A percentile compares a stretch with the other conserved stretches of the same genome.
Evolutionary conservation across 2,888 invertebrate species (phyloP).

Genomic region (Tipula unca): DNA sequence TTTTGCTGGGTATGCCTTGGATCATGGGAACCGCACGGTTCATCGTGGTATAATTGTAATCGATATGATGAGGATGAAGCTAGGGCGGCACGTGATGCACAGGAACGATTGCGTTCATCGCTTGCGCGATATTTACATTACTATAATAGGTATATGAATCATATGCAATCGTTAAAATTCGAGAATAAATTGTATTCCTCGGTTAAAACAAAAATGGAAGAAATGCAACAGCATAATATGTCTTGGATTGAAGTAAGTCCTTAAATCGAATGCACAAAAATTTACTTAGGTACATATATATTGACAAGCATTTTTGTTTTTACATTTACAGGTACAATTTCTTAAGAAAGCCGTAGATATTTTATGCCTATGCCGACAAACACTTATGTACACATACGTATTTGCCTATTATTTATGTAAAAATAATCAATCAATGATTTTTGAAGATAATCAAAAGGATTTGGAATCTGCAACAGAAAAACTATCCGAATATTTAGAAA

Average conservation of each 20-base stretch:
- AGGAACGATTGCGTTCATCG: slow-evolving; percentile 87
- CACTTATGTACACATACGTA: slow-evolving; percentile 98
- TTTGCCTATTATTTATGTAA: slow-evolving; percentile 97
- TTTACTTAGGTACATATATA: not conserved
- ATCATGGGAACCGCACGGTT: slow-evolving; percentile 97
- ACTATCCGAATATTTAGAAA: slow-evolving; percentile 93
- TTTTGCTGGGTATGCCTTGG: slow-evolving; percentile 99
- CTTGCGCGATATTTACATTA: slow-evolving; percentile 96
- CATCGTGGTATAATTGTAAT: slow-evolving; percentile 98
- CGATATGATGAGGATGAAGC: slow-evolving; percentile 96
- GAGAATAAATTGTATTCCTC: slow-evolving; percentile 94
- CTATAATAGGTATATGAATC: slow-evolving; percentile 98
- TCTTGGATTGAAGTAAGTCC: slow-evolving; percentile 88
- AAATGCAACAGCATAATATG: slow-evolving; percentile 99
- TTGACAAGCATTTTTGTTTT: not conserved
- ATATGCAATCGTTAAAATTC: slow-evolving; percentile 96
- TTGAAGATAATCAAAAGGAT: slow-evolving; percentile 98
- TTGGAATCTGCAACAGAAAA: slow-evolving; percentile 96
- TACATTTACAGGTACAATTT: slow-evolving; percentile 74
- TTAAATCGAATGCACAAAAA: not conserved
- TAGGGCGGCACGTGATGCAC: slow-evolving; percentile 90
- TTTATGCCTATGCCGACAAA: slow-evolving; percentile 93
- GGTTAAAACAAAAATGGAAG: slow-evolving; percentile 97
- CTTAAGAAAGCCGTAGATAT: slow-evolving; percentile 95
- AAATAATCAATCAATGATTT: slow-evolving; percentile 98